Conservation (phyloP, 2,888 invertebrate genomes). For the Pherbina coryleti region DNA sequence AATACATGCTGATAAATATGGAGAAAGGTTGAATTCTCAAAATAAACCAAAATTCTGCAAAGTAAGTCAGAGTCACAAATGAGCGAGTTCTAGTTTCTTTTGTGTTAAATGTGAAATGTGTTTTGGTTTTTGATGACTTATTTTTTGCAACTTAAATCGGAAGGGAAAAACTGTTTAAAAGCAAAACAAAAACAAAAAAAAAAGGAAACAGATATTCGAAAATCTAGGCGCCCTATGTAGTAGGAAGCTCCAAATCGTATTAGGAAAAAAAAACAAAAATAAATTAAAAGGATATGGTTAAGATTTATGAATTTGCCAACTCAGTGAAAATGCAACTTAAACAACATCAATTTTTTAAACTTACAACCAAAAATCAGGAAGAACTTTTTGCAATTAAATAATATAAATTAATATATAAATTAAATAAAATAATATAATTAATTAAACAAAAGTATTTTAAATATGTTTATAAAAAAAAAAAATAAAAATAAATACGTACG, state of each 20-base stretch:
- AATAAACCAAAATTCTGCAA: too few relatives aligned
- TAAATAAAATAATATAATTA: conserved; percentile 42
- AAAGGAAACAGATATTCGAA: not conserved
- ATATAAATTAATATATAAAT: conserved; percentile 10
- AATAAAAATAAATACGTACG: conserved; percentile 44
- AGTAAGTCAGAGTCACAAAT: too few relatives aligned
- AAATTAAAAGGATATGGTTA: conserved; percentile 52
- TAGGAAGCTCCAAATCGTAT: not conserved
- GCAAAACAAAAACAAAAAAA: conserved; percentile 6
- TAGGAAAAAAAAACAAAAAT: not conserved
- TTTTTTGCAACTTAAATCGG: too few relatives aligned
- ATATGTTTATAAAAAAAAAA: not conserved
- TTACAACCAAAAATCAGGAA: conserved; percentile 17
- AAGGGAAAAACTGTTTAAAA: not conserved
- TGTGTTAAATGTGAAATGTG: too few relatives aligned
- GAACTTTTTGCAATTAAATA: conserved; percentile 30
- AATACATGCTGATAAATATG: too few relatives aligned
- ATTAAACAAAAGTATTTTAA: not conserved
- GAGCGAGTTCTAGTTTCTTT: too few relatives aligned
- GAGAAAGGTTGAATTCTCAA: too few relatives aligned
- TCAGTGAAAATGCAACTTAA: conserved; percentile 59
- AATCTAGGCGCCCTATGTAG: too few relatives aligned
- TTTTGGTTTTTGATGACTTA: too few relatives aligned
- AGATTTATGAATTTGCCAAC: conserved; percentile 65
- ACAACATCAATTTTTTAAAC: conserved; percentile 49